Percentiles rank a stretch among this genome's conserved stretches.
Evolutionary conservation across 2,113 vertebrate genomes (phyloP).

Genomic region (Camarhynchus parvulus): DNA sequence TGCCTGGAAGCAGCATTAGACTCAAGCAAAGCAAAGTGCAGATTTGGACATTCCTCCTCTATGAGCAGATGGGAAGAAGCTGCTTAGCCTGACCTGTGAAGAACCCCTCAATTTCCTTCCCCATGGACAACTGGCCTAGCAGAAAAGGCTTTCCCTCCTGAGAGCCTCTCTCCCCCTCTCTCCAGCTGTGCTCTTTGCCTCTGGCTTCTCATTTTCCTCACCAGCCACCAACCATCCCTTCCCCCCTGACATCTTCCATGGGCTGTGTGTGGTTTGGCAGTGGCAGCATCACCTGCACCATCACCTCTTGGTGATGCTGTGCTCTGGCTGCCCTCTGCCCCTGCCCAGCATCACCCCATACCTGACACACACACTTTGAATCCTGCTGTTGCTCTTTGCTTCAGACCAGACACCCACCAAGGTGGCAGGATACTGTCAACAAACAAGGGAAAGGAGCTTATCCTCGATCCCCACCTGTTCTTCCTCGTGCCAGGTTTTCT

Average conservation of each 20-base stretch:
- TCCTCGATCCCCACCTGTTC: neutral
- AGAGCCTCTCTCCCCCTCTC: neutral
- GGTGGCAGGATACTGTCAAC: neutral
- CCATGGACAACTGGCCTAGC: neutral
- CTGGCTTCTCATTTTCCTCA: neutral
- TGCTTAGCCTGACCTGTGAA: neutral
- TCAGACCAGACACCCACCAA: neutral
- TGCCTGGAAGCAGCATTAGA: neutral
- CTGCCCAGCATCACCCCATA: neutral
- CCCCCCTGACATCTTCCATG: neutral
- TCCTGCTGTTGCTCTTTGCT: neutral
- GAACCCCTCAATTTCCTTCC: neutral
- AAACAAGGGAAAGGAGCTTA: neutral
- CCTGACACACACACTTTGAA: neutral
- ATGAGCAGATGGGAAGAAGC: neutral
- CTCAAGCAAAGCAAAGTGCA: neutral
- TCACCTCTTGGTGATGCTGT: neutral
- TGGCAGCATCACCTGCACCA: neutral
- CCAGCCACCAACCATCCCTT: accelerated
- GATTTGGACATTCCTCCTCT: neutral
- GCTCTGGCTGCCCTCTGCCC: neutral
- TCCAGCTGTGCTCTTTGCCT: neutral
- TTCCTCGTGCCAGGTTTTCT: neutral
- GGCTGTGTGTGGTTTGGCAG: neutral
- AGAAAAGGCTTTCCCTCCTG: neutral